Conservation (phyloP, 2,888 invertebrate species). For the Lycophotia porphyrea region DNA sequence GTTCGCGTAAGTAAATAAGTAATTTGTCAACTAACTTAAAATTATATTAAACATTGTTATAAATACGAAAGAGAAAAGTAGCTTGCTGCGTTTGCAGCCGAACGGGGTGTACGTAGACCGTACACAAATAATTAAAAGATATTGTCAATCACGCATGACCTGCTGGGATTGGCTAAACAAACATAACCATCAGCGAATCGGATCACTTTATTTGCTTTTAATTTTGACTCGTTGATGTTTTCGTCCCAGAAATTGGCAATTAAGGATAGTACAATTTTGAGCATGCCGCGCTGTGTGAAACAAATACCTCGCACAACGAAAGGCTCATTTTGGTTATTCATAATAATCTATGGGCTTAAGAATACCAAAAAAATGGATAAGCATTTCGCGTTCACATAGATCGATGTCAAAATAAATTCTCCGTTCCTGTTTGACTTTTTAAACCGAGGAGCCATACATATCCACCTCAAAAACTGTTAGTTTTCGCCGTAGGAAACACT, state of each 20-base stretch:
- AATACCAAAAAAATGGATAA: no score
- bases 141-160: not conserved
- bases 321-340: not conserved
- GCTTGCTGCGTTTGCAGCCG: no score
- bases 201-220: not conserved
- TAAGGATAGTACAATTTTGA: not conserved
- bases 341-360: not conserved
- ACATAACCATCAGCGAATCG: not conserved
- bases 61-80: no score
- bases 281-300: not conserved
- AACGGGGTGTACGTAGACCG: no score
- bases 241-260: not conserved
- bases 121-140: not conserved
- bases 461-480: slow-evolving; percentile 10
- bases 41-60: no score
- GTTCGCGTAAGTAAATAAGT: no score
- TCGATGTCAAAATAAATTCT: not conserved
- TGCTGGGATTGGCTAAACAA: not conserved
- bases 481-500: not conserved
- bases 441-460: slow-evolving; percentile 8
- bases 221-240: not conserved
- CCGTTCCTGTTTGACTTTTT: slow-evolving; percentile 17
- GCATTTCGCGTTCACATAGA: not conserved
- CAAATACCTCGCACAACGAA: not conserved
- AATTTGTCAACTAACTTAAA: no score